These are phyloP conservation scores for Pollenia amentaria DNA, from an alignment of 2,888 invertebrate genomes.

Conservation along the genomic window DNA sequence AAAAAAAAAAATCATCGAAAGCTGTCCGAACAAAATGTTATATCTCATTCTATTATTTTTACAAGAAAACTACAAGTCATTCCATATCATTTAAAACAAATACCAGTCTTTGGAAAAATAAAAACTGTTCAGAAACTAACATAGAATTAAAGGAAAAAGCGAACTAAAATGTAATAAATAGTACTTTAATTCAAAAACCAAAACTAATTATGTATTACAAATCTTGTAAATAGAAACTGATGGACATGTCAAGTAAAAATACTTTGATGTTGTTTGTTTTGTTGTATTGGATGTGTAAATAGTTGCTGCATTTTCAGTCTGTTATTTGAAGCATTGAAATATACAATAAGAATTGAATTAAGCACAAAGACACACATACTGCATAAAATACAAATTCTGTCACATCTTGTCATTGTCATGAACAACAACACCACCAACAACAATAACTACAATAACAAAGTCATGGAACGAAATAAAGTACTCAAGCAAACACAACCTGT, in stretches of 20 bases:
- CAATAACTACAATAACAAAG: constrained; percentile 9
- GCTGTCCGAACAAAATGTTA: constrained; percentile 5
- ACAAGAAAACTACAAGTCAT: constrained; percentile 27
- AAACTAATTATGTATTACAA: constrained; percentile 41
- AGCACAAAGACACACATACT: constrained; percentile 2
- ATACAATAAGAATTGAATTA: not conserved
- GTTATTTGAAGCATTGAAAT: constrained; percentile 44
- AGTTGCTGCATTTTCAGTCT: constrained; percentile 17
- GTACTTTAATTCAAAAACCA: constrained; percentile 19
- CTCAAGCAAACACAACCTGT: constrained; percentile 1
- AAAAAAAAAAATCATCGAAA: constrained; percentile 34
- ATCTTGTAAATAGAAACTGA: constrained; percentile 52
- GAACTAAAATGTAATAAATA: constrained; percentile 11
- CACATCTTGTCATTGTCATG: constrained; percentile 57
- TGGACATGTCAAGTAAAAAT: constrained; percentile 60
- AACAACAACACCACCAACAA: constrained; percentile 10
- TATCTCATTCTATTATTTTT: not conserved
- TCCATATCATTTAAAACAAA: not conserved
- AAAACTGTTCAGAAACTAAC: not conserved
- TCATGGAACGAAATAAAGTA: not conserved
- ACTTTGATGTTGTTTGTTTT: constrained; percentile 65
- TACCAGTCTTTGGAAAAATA: not conserved
- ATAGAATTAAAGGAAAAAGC: not conserved
- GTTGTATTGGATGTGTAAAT: constrained; percentile 12
- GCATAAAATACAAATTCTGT: constrained; percentile 38